Base-by-base conservation (phyloP, 2,888 invertebrate genomes). In the Euproctis similis region DNA sequence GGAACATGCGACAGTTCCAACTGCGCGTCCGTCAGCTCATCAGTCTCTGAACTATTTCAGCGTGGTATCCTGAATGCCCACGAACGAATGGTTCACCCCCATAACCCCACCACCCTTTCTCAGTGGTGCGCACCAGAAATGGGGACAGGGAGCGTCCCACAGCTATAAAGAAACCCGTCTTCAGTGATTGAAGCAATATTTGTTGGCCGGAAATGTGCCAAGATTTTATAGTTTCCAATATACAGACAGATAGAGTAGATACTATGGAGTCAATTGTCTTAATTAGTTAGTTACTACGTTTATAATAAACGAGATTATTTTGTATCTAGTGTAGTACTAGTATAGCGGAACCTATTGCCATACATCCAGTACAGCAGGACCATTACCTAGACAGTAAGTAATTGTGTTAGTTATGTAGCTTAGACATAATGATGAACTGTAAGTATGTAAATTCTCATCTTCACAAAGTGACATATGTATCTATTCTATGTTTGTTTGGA, bases 151-250 rank as follows among this genome's bases (percentile, higher is more conserved):
- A 70, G 81, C 73, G 81, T 71, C 78, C 69, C 67, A 44, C 36
- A 36, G 44, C 64, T 62, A 77, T 81, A 80, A 80, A 82, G 82
- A 77, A 81, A 76, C 73, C 70, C 59, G 76, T 78, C 82, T 82
- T 76, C 57, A 53, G 56, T 76, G 75, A 80, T 81, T 80, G 78
- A 68, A 68, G 68, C 73, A 64, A 69, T 76, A 68, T 77, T 78
- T 74, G 76, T 53, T 60, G 52, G 40, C 47, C 42, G 21, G 41
- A 55, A 58, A 57, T 61, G 69, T 62, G 61, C 55, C 53, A 46
- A 46, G 46, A 28, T 27, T 36, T 38, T 30, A 43, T 36, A 19
- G 42, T 25, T 8, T 14, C n/a, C n/a, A n/a, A n/a, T n/a, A n/a
- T n/a, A n/a, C n/a, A n/a, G n/a, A n/a, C n/a, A n/a, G n/a, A n/a